Evolutionary conservation across 2,888 invertebrate species (phyloP).

Genomic region (Rhodophaea formosa): DNA sequence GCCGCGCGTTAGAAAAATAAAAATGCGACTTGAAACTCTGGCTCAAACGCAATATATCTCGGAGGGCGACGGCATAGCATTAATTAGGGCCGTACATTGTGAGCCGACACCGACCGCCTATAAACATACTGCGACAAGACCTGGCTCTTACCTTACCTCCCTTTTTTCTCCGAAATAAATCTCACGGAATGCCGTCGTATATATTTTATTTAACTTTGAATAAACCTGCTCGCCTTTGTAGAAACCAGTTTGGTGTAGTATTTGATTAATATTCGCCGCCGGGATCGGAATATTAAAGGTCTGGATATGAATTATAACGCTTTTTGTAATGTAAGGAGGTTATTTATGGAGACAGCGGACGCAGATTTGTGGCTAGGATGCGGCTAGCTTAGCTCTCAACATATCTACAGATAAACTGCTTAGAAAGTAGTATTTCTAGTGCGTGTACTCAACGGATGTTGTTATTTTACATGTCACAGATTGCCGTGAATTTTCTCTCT

Average conservation of each 20-base stretch:
- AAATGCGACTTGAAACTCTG: constrained; percentile 48
- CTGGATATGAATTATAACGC: constrained; percentile 71
- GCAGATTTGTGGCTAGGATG: constrained; percentile 37
- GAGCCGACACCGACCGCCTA: constrained; percentile 60
- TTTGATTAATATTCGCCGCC: constrained; percentile 72
- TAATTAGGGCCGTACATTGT: constrained; percentile 73
- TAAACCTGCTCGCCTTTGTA: constrained; percentile 68
- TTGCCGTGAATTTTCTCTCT: not conserved
- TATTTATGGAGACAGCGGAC: constrained; percentile 64
- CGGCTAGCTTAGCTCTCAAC: constrained; percentile 14
- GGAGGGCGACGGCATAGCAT: constrained; percentile 57
- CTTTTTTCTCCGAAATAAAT: constrained; percentile 78
- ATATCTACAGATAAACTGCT: constrained; percentile 1
- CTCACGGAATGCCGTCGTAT: constrained; percentile 71
- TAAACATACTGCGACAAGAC: constrained; percentile 72
- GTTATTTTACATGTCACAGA: not conserved
- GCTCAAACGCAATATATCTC: constrained; percentile 55
- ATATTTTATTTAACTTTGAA: constrained; percentile 79
- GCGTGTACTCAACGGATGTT: not conserved
- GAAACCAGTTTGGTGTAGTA: constrained; percentile 66
- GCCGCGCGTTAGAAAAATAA: constrained; percentile 43
- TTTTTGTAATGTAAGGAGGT: constrained; percentile 68
- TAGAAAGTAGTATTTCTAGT: constrained; percentile 1
- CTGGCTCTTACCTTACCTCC: constrained; percentile 65
- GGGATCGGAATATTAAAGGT: constrained; percentile 65